Evolutionary conservation across 1,140 invertebrate species (phyloP), one percentile per base, ranked within the genome.

Genomic region (Drosophila rufa): DNA sequence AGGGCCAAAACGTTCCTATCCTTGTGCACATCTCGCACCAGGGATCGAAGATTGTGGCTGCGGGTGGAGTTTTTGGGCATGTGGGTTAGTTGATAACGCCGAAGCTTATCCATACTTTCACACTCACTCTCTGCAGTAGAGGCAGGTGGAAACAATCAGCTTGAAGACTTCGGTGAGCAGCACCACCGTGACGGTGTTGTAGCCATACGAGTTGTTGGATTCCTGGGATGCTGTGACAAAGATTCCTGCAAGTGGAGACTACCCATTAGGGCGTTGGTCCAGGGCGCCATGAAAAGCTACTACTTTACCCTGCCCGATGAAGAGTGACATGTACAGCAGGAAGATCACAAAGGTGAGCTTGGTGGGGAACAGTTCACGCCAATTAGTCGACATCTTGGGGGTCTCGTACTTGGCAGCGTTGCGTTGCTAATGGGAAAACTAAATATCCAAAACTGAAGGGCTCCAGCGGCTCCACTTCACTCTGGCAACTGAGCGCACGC

Each of bases 191-290:
- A 97, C 95, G 30, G 96, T 97, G 91, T 98, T 98, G 84, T 98
- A 99, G 68, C 95, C 95, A 93, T 99, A 99, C 22, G 94, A 94
- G 80, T 97, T 96, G 89, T 96, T 95, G 53, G 95, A 94, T 69
- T 95, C 95, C 94, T 98, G 97, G 8, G 97, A 98, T 78, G 96
- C 96, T 51, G 96, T 98, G 17, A 99, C 97, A 77, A 99, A 95
- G 75, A 99, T 96, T 83, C 97, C 98, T 99, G n/a, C 50, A 80
- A 56, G 40, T 19, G 1, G 60, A 50, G 14, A 25, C 3, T 15
- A 15, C 2, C 33, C 3, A 73, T 74, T 74, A 64, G 50, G 38
- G 43, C 60, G 61, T 25, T 47, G 11, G 48, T 40, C 15, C 2
- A 46, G 17, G 58, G 50, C 9, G 53, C 27, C 40, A 27, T 8